Evolutionary conservation across 1,140 invertebrate species (phyloP), one percentile per base, ranked within the genome.

Genomic region (Neodiprion virginianus): DNA sequence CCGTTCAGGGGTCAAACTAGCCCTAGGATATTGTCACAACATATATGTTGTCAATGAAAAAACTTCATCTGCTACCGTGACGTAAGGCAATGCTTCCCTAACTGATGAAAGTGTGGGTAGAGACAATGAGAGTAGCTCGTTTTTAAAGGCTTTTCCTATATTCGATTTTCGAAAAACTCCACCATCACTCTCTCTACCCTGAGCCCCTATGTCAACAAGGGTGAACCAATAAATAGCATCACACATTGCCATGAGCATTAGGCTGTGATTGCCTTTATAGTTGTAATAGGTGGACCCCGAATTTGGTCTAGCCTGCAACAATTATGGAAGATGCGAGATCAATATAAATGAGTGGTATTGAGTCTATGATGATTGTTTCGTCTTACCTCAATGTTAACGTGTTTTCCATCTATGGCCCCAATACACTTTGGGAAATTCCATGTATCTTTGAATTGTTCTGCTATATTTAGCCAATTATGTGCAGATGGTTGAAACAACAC

Each of bases 51-150:
- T 79, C 61, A 89, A 68, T 48, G 82, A 77, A 79, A 90, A 90
- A 66, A 85, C 87, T 69, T 88, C 87, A 82, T 89, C 89, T 40
- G 81, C 87, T 67, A 88, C 80, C 72, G 89, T 76, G 48, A 87
- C 73, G 76, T 79, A 84, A 11, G 75, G 74, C 48, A 72, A 70
- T 48, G 7, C 7, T 5, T 12, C 14, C 12, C 12, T n/a, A 14
- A 8, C 28, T 9, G 23, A 10, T 48, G 12, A 8, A 53, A 75
- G 40, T 17, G 28, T 5, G 8, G 67, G 21, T 28, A 11, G 66
- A 28, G 74, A 77, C 14, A 79, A 11, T 66, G 72, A 49, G 49
- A 76, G 50, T 21, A 12, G 17, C 48, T 53, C 50, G 12, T 23
- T 61, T 50, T 14, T 3, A 53, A 74, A 73, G 11, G 14, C 23